Evolutionary conservation across 2,888 invertebrate species (phyloP).

Genomic region (Sylvicola fuscatus): DNA sequence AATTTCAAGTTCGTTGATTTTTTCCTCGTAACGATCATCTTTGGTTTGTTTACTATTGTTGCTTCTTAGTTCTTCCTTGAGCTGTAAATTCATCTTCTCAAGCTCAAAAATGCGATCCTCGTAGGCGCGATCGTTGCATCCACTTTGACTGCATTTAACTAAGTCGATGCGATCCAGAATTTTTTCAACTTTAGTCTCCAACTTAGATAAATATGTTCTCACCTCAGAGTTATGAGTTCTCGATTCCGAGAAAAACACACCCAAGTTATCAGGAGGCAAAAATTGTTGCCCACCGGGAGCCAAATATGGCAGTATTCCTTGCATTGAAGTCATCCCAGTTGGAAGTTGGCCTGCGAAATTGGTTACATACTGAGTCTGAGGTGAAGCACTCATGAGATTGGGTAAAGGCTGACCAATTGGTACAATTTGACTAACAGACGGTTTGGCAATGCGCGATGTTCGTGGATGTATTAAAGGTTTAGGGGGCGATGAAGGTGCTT

Average conservation of each 20-base stretch:
- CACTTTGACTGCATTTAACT: constrained; percentile 2
- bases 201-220: constrained; percentile 38
- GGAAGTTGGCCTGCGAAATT: no score
- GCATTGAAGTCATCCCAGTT: no score
- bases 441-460: neutral
- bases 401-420: no score
- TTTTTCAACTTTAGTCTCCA: constrained; percentile 40
- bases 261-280: constrained; percentile 23
- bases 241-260: constrained; percentile 35
- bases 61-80: no score
- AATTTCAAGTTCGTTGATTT: no score
- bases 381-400: no score
- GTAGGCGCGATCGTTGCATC: constrained; percentile 2
- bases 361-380: no score
- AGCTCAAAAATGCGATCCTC: neutral
- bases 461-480: neutral
- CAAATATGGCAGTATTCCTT: no score
- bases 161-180: constrained; percentile 31
- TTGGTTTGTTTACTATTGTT: no score
- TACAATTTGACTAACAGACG: neutral
- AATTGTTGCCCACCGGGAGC: no score
- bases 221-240: constrained; percentile 43
- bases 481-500: constrained; percentile 1
- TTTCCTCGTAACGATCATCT: no score
- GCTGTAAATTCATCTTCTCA: no score